Evolutionary conservation across 2,113 vertebrate genomes (phyloP).

Genomic region (Callipepla squamata): DNA sequence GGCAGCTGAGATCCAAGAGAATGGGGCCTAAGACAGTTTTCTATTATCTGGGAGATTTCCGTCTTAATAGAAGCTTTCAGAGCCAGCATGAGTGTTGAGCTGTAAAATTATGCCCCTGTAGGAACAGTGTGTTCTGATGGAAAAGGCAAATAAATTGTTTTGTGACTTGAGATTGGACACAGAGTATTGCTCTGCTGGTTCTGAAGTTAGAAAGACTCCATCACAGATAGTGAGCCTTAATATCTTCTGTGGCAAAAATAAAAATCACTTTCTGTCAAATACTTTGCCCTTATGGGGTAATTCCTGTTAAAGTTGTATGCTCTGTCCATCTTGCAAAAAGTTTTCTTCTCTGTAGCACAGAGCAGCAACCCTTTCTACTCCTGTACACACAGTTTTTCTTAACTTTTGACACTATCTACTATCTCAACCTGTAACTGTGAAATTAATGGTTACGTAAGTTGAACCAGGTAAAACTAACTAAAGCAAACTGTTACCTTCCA

Average conservation of each 20-base stretch:
- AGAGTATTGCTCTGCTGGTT: not conserved
- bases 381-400: not conserved
- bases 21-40: conserved; percentile 15
- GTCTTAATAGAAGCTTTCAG: conserved; percentile 56
- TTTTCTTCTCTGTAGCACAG: not conserved
- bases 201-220: not conserved
- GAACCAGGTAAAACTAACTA: conserved; percentile 34
- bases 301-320: not conserved
- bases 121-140: conserved; percentile 33
- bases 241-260: not conserved
- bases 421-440: not conserved
- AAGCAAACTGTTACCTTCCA: not conserved
- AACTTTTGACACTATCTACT: not conserved
- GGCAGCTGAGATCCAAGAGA: conserved; percentile 10
- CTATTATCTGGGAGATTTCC: conserved; percentile 50
- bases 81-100: not conserved
- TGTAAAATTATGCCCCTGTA: conserved; percentile 13
- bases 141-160: conserved; percentile 61
- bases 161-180: not conserved
- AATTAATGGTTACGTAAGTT: conserved; percentile 33
- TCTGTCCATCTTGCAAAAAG: not conserved
- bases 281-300: not conserved
- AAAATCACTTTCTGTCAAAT: conserved; percentile 5
- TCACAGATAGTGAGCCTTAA: not conserved
- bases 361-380: not conserved